These are phyloP conservation scores for Rhynchopsitta pachyrhyncha DNA, from an alignment of 2,113 vertebrate genomes.

Conservation along the genomic window DNA sequence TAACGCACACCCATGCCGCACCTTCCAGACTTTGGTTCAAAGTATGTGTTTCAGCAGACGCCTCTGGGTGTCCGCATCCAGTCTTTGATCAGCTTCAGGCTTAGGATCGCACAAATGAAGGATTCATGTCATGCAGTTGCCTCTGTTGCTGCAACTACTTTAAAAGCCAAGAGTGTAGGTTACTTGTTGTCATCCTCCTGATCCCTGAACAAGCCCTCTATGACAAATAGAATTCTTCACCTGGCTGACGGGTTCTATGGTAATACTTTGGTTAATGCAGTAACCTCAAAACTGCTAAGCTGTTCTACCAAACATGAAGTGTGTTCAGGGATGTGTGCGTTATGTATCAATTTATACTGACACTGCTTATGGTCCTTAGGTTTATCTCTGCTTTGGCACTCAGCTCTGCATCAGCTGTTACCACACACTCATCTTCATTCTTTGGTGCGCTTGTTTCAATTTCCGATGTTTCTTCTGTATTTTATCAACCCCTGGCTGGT, in stretches of 20 bases:
- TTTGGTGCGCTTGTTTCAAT: slow-evolving; percentile 84
- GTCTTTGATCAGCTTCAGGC: neutral
- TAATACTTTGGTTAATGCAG: neutral
- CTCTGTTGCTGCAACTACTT: neutral
- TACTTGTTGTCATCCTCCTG: neutral
- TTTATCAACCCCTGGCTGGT: slow-evolving; percentile 80
- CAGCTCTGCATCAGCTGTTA: slow-evolving; percentile 83
- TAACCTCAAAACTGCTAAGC: neutral
- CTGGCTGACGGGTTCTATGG: neutral
- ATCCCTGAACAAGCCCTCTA: neutral
- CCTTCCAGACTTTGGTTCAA: neutral
- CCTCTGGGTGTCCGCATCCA: neutral
- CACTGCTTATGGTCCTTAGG: neutral
- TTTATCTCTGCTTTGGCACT: slow-evolving; percentile 83
- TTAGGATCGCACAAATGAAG: neutral
- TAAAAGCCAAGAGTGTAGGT: neutral
- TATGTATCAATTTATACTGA: neutral
- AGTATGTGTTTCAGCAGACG: neutral
- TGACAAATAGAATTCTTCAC: neutral
- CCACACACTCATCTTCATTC: slow-evolving; percentile 83
- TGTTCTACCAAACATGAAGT: neutral
- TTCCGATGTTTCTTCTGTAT: slow-evolving; percentile 89
- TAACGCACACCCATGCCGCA: neutral
- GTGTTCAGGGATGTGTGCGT: neutral
- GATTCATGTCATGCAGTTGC: neutral